Base-by-base conservation (phyloP, 2,797 vertebrate species). In the Falco berigora region DNA sequence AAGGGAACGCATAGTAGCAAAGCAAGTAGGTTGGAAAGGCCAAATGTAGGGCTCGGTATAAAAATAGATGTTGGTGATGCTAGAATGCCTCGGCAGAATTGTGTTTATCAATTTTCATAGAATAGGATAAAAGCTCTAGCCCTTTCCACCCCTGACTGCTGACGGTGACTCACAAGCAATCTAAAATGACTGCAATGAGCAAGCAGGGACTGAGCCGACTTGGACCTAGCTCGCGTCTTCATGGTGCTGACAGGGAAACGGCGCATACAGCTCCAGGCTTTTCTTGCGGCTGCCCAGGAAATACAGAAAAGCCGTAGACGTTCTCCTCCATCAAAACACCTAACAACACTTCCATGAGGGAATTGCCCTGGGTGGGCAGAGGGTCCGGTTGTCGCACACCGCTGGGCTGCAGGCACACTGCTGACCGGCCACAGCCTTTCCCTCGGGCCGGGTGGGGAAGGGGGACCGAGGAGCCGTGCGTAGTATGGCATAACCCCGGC, bases 341-440 rank as follows among this genome's bases (percentile, higher is more conserved):
- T 6, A 4, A 1, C 8, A 36, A 2, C 27, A 9, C 5, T 4
- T 11, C 1, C 5, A 3, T 9, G 21, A 8, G 47, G 38, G 49
- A 23, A 5, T 12, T 14, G 18, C 77, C 50, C 67, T 5, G 52
- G 25, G 10, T 1, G 73, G 27, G 42, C 66, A 63, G 25, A 15
- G 14, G 47, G 6, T 17, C 23, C 13, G 52, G 23, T 2, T 4
- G 12, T 17, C 0, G 8, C 0, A 8, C 19, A n/a, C 3, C 0
- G 3, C 1, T 52, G 30, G 4, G 2, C 2, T 14, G 82, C 44
- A 4, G 12, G 40, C 68, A 38, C 2, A 4, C 28, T 4, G 61
- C 25, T 12, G 72, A 32, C 42, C 32, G 2, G 68, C 2, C 21
- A 6, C 4, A 50, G 55, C 42, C 38, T n/a, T 62, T 50, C 38